Evolutionary conservation across 2,888 invertebrate species (phyloP).

Genomic region (Habroteleia sp.): DNA sequence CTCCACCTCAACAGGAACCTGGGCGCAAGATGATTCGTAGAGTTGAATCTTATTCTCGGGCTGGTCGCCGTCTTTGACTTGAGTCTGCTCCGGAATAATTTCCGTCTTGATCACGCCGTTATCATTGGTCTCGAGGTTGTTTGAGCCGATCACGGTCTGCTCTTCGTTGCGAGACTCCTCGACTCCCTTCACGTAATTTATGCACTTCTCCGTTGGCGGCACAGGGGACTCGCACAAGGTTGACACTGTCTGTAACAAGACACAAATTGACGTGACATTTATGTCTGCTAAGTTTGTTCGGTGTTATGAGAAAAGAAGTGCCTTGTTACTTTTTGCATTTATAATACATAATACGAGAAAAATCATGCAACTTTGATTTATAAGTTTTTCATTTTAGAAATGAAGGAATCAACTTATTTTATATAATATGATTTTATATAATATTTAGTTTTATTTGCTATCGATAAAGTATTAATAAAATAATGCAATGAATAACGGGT

Average conservation of each 20-base stretch:
- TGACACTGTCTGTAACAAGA: slow-evolving; percentile 71
- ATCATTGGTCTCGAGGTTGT: slow-evolving; percentile 7
- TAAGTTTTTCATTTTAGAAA: too few relatives aligned
- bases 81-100: slow-evolving; percentile 55
- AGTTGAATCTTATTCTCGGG: slow-evolving; percentile 55
- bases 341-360: too few relatives aligned
- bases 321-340: too few relatives aligned
- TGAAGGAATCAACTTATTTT: too few relatives aligned
- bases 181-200: slow-evolving; percentile 77
- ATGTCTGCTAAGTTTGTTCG: not conserved
- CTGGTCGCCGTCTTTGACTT: slow-evolving; percentile 52
- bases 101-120: slow-evolving; percentile 13
- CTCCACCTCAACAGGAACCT: slow-evolving; percentile 73
- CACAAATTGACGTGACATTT: slow-evolving; percentile 21
- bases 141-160: slow-evolving; percentile 30
- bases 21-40: slow-evolving; percentile 64
- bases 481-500: too few relatives aligned
- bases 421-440: too few relatives aligned
- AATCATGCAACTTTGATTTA: too few relatives aligned
- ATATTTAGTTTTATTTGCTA: too few relatives aligned
- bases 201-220: slow-evolving; percentile 76
- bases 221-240: slow-evolving; percentile 73
- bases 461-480: too few relatives aligned
- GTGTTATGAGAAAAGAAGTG: too few relatives aligned
- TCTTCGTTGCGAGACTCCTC: slow-evolving; percentile 67